Conservation (phyloP, 1,140 invertebrate species). For the Drosophila takahashii region DNA sequence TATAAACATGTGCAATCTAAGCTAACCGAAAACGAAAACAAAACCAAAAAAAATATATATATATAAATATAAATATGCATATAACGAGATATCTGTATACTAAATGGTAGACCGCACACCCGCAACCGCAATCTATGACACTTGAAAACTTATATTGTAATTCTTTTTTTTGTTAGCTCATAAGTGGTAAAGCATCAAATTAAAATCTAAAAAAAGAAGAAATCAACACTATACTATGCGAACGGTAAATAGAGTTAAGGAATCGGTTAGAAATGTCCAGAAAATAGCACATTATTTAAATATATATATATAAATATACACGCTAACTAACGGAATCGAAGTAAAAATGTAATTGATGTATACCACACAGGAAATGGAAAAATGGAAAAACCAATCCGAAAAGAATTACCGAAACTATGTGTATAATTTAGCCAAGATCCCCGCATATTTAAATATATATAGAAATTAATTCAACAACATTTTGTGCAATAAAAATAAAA, state of each 20-base stretch:
- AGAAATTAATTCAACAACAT: slow-evolving; percentile 20
- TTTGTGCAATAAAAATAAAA: slow-evolving; percentile 18
- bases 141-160: slow-evolving; percentile 63
- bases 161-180: slow-evolving; percentile 64
- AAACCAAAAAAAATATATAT: not conserved
- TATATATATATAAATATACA: slow-evolving; percentile 31
- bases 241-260: slow-evolving; percentile 36
- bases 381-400: slow-evolving; percentile 6
- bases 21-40: slow-evolving; percentile 43
- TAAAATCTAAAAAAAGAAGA: slow-evolving; percentile 3
- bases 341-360: slow-evolving; percentile 71
- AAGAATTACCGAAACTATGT: slow-evolving; percentile 43
- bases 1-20: slow-evolving; percentile 72
- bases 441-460: slow-evolving; percentile 24
- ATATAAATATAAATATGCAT: slow-evolving; percentile 39
- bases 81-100: slow-evolving; percentile 50
- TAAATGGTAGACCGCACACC: slow-evolving; percentile 47
- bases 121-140: slow-evolving; percentile 39
- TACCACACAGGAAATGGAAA: slow-evolving; percentile 33
- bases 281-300: slow-evolving; percentile 70
- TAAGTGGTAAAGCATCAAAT: slow-evolving; percentile 39
- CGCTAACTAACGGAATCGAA: slow-evolving; percentile 32
- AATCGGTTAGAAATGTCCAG: slow-evolving; percentile 56
- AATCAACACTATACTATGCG: slow-evolving; percentile 17
- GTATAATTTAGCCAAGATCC: slow-evolving; percentile 65